Base-by-base conservation (phyloP, 2,113 vertebrate genomes). In the Anhinga anhinga region DNA sequence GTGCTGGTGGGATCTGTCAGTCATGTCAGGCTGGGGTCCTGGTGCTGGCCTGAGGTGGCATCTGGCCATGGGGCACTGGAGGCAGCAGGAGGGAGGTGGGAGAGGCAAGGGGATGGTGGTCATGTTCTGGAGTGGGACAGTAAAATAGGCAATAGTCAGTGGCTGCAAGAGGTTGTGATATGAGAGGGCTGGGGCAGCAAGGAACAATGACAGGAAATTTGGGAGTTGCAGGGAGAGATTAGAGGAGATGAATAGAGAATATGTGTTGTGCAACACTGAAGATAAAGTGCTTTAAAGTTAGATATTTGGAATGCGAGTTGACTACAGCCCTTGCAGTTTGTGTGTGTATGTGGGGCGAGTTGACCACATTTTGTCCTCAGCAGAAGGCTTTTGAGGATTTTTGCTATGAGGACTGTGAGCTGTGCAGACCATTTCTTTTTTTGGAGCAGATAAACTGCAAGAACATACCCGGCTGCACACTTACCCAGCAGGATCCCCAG, bases 401-500 rank as follows among this genome's bases (percentile, higher is more conserved):
- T 58, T 76, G 52, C 56, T 26, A 13, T 10, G 20, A 53, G 50
- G 20, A 53, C 55, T 10, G 9, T 26, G 59, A 62, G 17, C 44
- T 55, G 30, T 13, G 63, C 55, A 38, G 58, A 26, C 7, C 30
- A 9, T 49, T 82, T 47, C 23, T 83, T 21, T 66, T 66, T 76
- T n/a, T 49, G 45, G 49, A 87, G 69, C 30, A 71, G 36, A 38
- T 25, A 25, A 82, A 69, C 26, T 20, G n/a, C 17, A 44, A 26
- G 40, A 9, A 55, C 1, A 2, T 4, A 19, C 11, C 16, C 6
- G 0, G n/a, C 7, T 12, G 53, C 45, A 27, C 74, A 97, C 98
- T 98, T 92, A 98, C 98, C 98, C 92, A 97, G 58, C 36, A 98
- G 96, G 82, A 98, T 90, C 9, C 97, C 98, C 52, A 98, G 86